These are phyloP conservation scores for Hydrolagus colliei DNA, from an alignment of 2,797 vertebrate species.

Conservation along the genomic window DNA sequence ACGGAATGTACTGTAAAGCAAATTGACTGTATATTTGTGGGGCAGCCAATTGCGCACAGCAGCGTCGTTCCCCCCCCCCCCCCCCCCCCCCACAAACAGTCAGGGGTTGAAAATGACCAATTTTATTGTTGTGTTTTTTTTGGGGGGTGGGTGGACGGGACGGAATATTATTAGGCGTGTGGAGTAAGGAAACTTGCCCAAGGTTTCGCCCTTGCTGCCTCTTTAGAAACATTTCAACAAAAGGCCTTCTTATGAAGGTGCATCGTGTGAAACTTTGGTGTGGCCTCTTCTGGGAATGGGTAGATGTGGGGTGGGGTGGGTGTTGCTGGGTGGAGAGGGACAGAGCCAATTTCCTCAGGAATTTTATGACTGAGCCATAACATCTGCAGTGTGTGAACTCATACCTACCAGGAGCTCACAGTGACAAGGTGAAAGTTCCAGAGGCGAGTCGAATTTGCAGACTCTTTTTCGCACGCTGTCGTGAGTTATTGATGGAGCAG, in stretches of 20 bases:
- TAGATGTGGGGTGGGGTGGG: no score
- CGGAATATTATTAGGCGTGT: no score
- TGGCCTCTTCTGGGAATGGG: constrained; percentile 35
- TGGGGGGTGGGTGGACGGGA: no score
- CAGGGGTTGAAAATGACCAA: no score
- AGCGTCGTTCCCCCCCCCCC: no score
- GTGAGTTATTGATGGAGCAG: no score
- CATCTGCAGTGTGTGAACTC: constrained; percentile 41
- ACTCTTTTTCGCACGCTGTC: neutral
- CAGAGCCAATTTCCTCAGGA: constrained; percentile 43
- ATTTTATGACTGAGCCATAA: constrained; percentile 45
- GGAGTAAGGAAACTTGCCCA: no score
- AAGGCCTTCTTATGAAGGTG: constrained; percentile 38
- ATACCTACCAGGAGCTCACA: constrained; percentile 34
- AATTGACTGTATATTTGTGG: no score
- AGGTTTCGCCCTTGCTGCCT: neutral
- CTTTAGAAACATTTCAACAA: constrained; percentile 13
- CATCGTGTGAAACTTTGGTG: constrained; percentile 35
- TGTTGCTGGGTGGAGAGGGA: neutral
- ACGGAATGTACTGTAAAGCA: no score
- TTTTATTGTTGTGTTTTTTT: no score
- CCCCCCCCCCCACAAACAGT: no score
- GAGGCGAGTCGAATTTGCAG: constrained; percentile 14
- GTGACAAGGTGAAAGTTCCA: constrained; percentile 37
- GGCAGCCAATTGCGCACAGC: no score